Evolutionary conservation across 2,113 vertebrate genomes (phyloP), one percentile per base, ranked within the genome.

Genomic region (Dromaius novaehollandiae): DNA sequence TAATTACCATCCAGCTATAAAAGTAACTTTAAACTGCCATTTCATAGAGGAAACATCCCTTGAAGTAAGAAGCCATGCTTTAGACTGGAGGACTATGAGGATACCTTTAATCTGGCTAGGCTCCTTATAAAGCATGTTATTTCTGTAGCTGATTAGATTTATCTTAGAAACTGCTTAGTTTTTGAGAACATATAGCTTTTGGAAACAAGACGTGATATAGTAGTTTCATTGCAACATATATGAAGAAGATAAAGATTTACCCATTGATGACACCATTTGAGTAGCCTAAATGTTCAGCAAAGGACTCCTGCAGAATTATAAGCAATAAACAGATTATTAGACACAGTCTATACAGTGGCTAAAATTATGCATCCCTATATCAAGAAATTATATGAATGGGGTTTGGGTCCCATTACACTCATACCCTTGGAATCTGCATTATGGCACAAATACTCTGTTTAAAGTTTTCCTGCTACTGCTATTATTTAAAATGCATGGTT

Each of bases 211-310:
- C n/a, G 65, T 36, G 28, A 38, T 69, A n/a, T 19, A 55, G 51
- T 48, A 26, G 38, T 51, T 66, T 26, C 32, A 38, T 70, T 56
- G n/a, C 24, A 79, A 38, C 40, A 77, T 78, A 46, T 36, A 94
- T 40, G 69, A 92, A 42, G 38, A 87, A 86, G 55, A 70, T 81
- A 93, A 71, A 86, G 82, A 64, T 98, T 98, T 97, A 99, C 99
- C 99, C 99, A 88, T 95, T 99, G 97, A 99, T 99, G 96, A 99
- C 98, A 81, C 99, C 98, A 87, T 98, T 99, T 21, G 98, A 98
- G 96, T 98, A 99, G 56, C 99, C 99, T 97, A 99, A 97, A 97
- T 99, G 99, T 96, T 99, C 99, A 36, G 99, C 99, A 98, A 99
- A 99, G 40, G 99, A 99, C 89, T 99, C 99, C 99, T 99, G 75